Conservation (phyloP, 2,888 invertebrate genomes). For the Napeogenes sylphis region DNA sequence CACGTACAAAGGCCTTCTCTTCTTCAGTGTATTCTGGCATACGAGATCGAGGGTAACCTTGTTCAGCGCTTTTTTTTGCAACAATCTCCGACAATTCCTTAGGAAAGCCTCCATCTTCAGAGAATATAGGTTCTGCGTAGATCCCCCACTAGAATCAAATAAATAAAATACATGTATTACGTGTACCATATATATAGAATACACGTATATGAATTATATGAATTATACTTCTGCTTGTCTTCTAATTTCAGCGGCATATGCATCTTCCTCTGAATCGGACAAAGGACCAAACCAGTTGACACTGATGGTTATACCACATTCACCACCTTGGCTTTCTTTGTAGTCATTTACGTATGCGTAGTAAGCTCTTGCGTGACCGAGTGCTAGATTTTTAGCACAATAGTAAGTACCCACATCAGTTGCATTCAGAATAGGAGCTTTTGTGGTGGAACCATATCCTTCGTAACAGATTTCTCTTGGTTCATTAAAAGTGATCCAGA, state of each 20-base stretch:
- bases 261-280: constrained; percentile 49
- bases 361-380: constrained; percentile 75
- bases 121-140: constrained; percentile 71
- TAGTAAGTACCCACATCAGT: constrained; percentile 68
- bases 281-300: constrained; percentile 47
- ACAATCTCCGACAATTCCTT: constrained; percentile 62
- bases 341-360: constrained; percentile 57
- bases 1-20: constrained; percentile 45
- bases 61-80: constrained; percentile 49
- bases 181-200: too few species aligned
- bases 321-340: constrained; percentile 43
- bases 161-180: neutral
- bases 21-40: constrained; percentile 45
- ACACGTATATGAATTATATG: too few species aligned
- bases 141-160: constrained; percentile 54
- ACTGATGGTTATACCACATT: constrained; percentile 42
- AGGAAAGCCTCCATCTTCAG: constrained; percentile 73
- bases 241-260: constrained; percentile 46
- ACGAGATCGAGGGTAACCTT: constrained; percentile 45
- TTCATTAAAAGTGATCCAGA: constrained; percentile 80
- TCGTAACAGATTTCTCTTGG: constrained; percentile 59
- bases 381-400: constrained; percentile 67
- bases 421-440: constrained; percentile 54
- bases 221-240: constrained; percentile 41
- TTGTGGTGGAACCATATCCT: constrained; percentile 60